Evolutionary conservation across 2,113 vertebrate genomes (phyloP).

Genomic region (Uria lomvia): DNA sequence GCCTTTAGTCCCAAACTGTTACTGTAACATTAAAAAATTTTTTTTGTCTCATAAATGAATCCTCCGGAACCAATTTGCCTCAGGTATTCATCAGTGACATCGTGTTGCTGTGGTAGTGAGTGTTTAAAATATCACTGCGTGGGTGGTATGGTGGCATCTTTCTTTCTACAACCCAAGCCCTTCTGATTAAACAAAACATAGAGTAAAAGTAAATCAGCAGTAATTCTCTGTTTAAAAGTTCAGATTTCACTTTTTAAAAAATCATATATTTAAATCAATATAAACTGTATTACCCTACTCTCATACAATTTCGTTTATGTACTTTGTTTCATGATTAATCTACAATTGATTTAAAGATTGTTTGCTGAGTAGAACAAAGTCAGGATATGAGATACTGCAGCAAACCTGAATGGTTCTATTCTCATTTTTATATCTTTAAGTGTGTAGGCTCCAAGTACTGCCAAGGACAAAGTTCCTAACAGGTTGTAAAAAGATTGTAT

Average conservation of each 20-base stretch:
- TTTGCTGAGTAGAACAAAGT: background rate
- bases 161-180: background rate
- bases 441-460: background rate
- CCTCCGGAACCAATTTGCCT: background rate
- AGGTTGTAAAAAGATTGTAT: background rate
- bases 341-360: background rate
- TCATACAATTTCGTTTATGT: background rate
- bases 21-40: background rate
- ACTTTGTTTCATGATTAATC: background rate
- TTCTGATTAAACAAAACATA: background rate
- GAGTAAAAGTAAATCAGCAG: background rate
- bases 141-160: background rate
- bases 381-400: background rate
- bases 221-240: background rate
- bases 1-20: background rate
- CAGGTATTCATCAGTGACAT: background rate
- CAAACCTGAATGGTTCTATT: background rate
- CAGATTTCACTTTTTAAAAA: background rate
- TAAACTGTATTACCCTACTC: background rate
- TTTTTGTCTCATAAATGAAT: background rate
- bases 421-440: background rate
- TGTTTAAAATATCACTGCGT: background rate
- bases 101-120: background rate
- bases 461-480: background rate
- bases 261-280: background rate